Percentiles rank a stretch among this genome's conserved stretches.
These are phyloP conservation scores for Catostomus latipinnis DNA, from an alignment of 2,797 vertebrate species.

Conservation along the genomic window DNA sequence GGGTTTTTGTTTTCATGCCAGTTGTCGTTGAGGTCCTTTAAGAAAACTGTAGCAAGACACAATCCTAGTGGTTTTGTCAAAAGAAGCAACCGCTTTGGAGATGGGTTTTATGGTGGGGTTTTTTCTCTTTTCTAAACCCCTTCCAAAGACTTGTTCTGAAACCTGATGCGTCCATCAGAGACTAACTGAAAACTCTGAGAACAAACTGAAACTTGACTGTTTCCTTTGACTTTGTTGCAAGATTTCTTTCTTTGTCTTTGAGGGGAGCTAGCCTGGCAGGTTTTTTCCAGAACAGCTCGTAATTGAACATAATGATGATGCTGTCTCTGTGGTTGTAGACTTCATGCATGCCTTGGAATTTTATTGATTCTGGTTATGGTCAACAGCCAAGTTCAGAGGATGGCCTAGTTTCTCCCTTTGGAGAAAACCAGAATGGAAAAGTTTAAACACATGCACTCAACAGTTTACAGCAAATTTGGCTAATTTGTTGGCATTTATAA, in stretches of 20 bases:
- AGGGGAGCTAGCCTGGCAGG: conserved; percentile 63
- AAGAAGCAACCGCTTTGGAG: background rate
- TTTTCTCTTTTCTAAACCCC: too few relatives aligned
- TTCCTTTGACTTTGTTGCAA: background rate
- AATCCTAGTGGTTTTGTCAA: background rate
- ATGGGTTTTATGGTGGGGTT: background rate
- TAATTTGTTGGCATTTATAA: background rate
- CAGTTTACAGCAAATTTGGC: background rate
- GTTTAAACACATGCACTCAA: background rate
- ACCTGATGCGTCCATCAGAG: background rate
- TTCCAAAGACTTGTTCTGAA: background rate
- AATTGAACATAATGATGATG: conserved; percentile 73
- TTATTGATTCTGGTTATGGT: conserved; percentile 76
- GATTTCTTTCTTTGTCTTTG: background rate
- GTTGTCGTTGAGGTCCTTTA: background rate
- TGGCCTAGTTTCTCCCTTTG: conserved; percentile 25
- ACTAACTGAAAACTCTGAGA: too few relatives aligned
- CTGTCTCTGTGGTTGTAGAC: conserved; percentile 71
- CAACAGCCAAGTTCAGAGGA: conserved; percentile 63
- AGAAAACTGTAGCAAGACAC: background rate
- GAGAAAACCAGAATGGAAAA: conserved; percentile 7
- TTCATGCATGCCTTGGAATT: conserved; percentile 72
- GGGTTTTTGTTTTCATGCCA: background rate
- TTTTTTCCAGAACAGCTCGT: conserved; percentile 66
- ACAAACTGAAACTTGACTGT: background rate